Conservation (phyloP, 2,888 invertebrate genomes). For the Brenthis daphne region DNA sequence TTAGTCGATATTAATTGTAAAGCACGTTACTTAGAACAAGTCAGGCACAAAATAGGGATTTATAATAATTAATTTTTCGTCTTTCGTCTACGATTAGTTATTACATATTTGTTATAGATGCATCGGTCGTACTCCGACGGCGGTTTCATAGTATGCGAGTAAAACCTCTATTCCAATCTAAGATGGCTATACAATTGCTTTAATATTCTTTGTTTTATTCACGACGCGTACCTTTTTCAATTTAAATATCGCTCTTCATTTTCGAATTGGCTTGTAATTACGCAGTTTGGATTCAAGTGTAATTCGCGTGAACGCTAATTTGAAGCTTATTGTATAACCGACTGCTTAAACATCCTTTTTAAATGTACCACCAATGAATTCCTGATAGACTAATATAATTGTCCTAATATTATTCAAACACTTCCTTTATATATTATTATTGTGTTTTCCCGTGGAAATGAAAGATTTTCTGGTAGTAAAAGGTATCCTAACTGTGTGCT, state of each 20-base stretch:
- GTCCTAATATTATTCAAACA: conserved; percentile 33
- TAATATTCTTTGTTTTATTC: conserved; percentile 66
- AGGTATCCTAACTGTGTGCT: no score
- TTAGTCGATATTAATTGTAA: no score
- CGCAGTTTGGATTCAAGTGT: conserved; percentile 78
- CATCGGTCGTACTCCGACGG: conserved; percentile 55
- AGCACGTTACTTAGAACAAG: no score
- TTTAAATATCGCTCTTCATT: conserved; percentile 80
- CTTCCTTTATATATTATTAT: conserved; percentile 12
- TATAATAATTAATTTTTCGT: background rate
- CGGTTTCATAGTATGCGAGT: conserved; percentile 1
- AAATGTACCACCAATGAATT: conserved; percentile 62
- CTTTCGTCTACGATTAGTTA: background rate
- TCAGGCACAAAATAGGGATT: background rate
- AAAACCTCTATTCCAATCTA: no score
- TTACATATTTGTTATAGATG: conserved; percentile 51
- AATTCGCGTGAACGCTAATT: conserved; percentile 77
- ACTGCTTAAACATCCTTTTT: conserved; percentile 68
- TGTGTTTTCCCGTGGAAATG: background rate
- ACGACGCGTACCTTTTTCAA: conserved; percentile 76
- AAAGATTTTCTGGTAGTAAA: background rate
- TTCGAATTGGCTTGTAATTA: conserved; percentile 78
- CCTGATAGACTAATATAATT: conserved; percentile 53
- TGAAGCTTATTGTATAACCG: conserved; percentile 73
- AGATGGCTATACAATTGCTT: conserved; percentile 21